Evolutionary conservation across 2,888 invertebrate species (phyloP), one percentile per base, ranked within the genome.

Genomic region (Linnaemya tessellans): DNA sequence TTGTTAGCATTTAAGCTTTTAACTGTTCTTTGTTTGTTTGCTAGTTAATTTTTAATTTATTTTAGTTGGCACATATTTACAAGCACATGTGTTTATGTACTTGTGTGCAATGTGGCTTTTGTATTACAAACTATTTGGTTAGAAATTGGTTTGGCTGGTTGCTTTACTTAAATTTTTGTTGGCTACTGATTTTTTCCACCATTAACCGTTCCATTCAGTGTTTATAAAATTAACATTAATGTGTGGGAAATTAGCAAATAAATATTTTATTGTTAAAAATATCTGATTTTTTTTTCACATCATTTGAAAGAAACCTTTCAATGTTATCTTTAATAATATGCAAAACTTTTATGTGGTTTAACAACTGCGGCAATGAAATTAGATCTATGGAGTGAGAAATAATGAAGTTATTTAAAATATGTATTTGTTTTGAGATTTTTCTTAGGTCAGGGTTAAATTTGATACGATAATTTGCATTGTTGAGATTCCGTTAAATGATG

Each of bases 121-220:
- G 82, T 82, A 71, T 82, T 82, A 85, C 82, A 85, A 82, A 75
- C 58, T 71, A 54, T 82, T 85, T 79, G 81, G 82, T 82, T 85
- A 70, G 54, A 80, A 75, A 62, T 82, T 54, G 79, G 85, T 85
- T 82, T 82, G 82, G 82, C 85, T 78, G 58, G 49, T 70, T 82
- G 85, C 70, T 74, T 77, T 64, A 71, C 54, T 77, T 71, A 71
- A 77, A 77, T 58, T 56, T 68, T 71, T 71, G 65, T 51, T 58
- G 71, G 77, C 60, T 71, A 56, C 4, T 9, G 20, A 25, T 41
- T 41, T 51, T 46, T 62, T 49, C 4, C 15, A 18, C 41, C 13
- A n/a, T 49, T 56, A 20, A 75, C 15, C 1, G 30, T 38, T 51
- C 25, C 41, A 30, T 46, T 35, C 35, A 58, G 51, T 51, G 18